These are phyloP conservation scores for Leptosomus discolor DNA, from an alignment of 2,113 vertebrate species.

Conservation along the genomic window DNA sequence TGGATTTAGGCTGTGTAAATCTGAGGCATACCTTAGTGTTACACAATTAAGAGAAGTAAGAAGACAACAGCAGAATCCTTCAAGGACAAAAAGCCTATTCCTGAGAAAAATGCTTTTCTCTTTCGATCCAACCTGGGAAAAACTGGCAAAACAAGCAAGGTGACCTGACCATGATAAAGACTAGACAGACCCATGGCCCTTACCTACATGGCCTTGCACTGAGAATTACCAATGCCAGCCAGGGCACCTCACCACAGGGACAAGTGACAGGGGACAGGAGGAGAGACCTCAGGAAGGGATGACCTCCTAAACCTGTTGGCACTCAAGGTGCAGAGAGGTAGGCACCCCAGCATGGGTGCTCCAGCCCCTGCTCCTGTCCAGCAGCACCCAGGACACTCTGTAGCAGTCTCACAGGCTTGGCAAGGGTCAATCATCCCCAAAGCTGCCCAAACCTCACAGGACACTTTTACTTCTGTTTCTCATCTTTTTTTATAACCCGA, in stretches of 20 bases:
- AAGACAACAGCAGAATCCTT: background rate
- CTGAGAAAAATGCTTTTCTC: background rate
- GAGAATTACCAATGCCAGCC: fast-evolving
- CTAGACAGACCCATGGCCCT: background rate
- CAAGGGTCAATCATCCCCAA: background rate
- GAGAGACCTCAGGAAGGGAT: background rate
- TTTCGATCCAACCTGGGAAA: background rate
- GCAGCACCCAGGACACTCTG: background rate
- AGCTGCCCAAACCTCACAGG: background rate
- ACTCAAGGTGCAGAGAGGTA: background rate
- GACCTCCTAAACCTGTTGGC: background rate
- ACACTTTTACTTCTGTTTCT: background rate
- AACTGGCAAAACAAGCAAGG: background rate
- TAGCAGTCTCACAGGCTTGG: background rate
- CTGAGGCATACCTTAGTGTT: conserved; percentile 39
- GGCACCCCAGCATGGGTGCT: background rate
- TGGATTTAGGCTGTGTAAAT: conserved; percentile 51
- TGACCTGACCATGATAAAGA: background rate
- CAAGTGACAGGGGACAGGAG: background rate
- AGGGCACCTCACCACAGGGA: background rate
- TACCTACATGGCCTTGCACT: background rate
- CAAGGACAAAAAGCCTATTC: conserved; percentile 54
- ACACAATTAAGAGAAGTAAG: conserved; percentile 33
- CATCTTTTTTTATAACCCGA: background rate
- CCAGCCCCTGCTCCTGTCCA: background rate